Conservation (phyloP, 2,888 invertebrate species). For the Drosophila fulvimacula region DNA sequence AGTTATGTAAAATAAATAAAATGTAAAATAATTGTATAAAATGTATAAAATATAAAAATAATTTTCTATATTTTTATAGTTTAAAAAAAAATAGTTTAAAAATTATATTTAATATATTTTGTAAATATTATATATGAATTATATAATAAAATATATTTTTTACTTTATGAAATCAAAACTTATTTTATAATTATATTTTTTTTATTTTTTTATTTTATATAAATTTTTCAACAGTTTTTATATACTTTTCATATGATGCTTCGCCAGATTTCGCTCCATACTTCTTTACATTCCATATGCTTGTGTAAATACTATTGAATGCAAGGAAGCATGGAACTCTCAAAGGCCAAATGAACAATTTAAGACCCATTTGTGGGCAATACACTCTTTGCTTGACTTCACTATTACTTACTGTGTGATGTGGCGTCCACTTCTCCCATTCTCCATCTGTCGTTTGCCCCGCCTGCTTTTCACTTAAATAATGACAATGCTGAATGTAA, state of each 20-base stretch:
- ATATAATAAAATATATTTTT: too few species aligned
- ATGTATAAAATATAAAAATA: background rate
- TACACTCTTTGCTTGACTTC: slow-evolving; percentile 28
- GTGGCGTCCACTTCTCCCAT: background rate
- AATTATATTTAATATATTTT: background rate
- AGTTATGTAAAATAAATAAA: background rate
- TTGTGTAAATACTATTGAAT: slow-evolving; percentile 85
- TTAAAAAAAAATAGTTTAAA: background rate
- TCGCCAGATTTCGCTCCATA: slow-evolving; percentile 85
- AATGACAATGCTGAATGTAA: slow-evolving; percentile 63
- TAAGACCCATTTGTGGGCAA: slow-evolving; percentile 30
- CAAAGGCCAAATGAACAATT: slow-evolving; percentile 70
- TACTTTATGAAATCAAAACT: too few species aligned
- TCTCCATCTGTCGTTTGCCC: background rate
- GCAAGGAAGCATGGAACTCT: slow-evolving; percentile 86
- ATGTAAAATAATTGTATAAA: too few species aligned
- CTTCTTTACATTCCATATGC: slow-evolving; percentile 86
- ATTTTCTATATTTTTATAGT: too few species aligned
- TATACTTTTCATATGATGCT: slow-evolving; percentile 44
- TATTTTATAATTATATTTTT: too few species aligned
- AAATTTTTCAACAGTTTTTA: background rate
- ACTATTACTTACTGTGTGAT: slow-evolving; percentile 25
- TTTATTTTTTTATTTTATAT: too few species aligned
- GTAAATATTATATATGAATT: background rate
- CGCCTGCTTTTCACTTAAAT: slow-evolving; percentile 53